These are phyloP conservation scores for Eubucco bourcierii DNA, from an alignment of 2,113 vertebrate species.

Conservation along the genomic window DNA sequence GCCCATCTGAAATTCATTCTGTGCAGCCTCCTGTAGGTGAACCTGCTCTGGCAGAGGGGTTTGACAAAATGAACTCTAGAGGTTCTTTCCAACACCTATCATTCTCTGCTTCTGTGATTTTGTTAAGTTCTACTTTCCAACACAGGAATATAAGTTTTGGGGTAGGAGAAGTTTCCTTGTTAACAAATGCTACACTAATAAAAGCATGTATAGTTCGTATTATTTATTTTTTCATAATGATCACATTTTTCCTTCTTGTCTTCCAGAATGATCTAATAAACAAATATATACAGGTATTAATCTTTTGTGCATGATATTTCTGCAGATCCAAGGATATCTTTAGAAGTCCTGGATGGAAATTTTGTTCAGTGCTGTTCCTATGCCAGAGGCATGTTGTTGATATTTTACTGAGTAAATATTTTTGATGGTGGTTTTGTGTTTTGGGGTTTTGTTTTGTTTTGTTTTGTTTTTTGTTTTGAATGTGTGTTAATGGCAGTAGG, in stretches of 20 bases:
- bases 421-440: not conserved
- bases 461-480: too few species aligned
- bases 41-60: too few species aligned
- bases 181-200: not conserved
- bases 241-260: not conserved
- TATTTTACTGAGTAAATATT: conserved; percentile 21
- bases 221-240: not conserved
- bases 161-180: rapidly evolving
- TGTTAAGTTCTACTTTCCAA: not conserved
- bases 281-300: not conserved
- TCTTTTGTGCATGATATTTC: not conserved
- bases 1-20: too few species aligned
- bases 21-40: too few species aligned
- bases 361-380: not conserved
- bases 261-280: not conserved
- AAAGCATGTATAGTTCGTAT: rapidly evolving
- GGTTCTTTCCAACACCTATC: too few species aligned
- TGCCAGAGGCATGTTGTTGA: not conserved
- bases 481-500: not conserved
- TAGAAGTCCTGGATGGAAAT: not conserved
- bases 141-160: not conserved
- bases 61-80: too few species aligned
- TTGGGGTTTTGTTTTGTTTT: too few species aligned
- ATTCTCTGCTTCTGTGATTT: too few species aligned
- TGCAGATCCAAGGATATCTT: not conserved